phyloP scores from a whole-genome alignment of 2,888 invertebrate genomes.

The Scrobipalpa atriplicella region DNA sequence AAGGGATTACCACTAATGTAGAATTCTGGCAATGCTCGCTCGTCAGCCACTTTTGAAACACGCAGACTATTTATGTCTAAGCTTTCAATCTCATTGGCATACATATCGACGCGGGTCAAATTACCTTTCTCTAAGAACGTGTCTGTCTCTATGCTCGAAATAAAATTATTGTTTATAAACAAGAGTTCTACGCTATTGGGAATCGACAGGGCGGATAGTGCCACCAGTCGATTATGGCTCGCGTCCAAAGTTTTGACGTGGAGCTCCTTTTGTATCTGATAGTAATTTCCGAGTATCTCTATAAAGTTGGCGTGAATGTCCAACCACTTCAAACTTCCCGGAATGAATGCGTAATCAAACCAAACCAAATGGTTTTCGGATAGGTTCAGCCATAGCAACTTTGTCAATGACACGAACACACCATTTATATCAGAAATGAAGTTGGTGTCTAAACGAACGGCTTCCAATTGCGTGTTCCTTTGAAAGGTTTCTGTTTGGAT shows the following conservation, averaged over 20 bases:
- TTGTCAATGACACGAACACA: conserved; percentile 92
- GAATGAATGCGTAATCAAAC: conserved; percentile 97
- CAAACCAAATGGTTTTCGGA: conserved; percentile 95
- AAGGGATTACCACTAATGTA: conserved; percentile 97
- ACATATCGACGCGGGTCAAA: conserved; percentile 94
- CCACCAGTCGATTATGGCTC: conserved; percentile 93
- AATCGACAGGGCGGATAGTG: conserved; percentile 90
- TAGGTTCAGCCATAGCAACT: conserved; percentile 92
- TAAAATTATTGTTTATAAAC: conserved; percentile 95
- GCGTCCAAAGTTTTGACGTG: conserved; percentile 93
- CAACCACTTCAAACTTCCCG: conserved; percentile 93
- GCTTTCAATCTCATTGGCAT: conserved; percentile 92
- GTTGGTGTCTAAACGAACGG: conserved; percentile 94
- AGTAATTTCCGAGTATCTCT: conserved; percentile 93
- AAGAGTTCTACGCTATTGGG: conserved; percentile 93
- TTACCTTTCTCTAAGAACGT: conserved; percentile 93
- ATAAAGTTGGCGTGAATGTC: conserved; percentile 96
- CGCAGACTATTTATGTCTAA: conserved; percentile 92
- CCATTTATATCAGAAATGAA: conserved; percentile 95
- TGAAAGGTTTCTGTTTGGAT: conserved; percentile 94
- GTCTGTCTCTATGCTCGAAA: conserved; percentile 89
- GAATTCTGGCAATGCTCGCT: conserved; percentile 91
- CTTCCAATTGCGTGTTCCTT: conserved; percentile 91
- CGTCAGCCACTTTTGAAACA: conserved; percentile 86
- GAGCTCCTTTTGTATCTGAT: conserved; percentile 90